These are phyloP conservation scores for Enteromius mattozi DNA, from an alignment of 2,797 vertebrate genomes.

Conservation along the genomic window DNA sequence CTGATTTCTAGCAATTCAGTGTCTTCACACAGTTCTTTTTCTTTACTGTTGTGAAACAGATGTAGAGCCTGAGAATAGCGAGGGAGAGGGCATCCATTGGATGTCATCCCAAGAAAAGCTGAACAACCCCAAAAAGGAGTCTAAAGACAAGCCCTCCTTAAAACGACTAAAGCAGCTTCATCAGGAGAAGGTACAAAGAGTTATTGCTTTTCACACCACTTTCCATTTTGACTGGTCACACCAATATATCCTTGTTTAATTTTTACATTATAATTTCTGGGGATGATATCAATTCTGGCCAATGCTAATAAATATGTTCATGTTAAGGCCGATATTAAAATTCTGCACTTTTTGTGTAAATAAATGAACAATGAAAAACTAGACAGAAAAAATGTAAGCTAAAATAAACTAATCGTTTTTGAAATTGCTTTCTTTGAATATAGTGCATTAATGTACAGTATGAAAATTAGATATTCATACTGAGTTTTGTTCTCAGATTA, in stretches of 20 bases:
- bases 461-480: neutral
- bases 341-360: neutral
- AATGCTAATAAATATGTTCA: neutral
- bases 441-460: neutral
- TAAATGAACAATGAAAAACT: neutral
- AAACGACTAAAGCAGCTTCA: constrained; percentile 87
- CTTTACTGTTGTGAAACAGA: neutral
- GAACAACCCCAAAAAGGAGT: constrained; percentile 71
- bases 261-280: neutral
- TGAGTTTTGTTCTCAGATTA: neutral
- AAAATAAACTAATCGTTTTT: neutral
- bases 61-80: constrained; percentile 51
- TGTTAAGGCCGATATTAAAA: neutral
- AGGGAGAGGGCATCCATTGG: constrained; percentile 82
- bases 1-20: neutral
- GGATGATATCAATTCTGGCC: neutral
- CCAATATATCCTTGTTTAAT: no score
- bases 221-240: neutral
- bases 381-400: no score
- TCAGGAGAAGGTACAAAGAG: constrained; percentile 85
- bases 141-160: constrained; percentile 74
- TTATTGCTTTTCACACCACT: neutral
- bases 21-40: neutral
- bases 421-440: neutral
- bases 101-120: constrained; percentile 82